Base-by-base conservation (phyloP, 92 coral and sea anemone species). In the Phenganax subtilis region DNA sequence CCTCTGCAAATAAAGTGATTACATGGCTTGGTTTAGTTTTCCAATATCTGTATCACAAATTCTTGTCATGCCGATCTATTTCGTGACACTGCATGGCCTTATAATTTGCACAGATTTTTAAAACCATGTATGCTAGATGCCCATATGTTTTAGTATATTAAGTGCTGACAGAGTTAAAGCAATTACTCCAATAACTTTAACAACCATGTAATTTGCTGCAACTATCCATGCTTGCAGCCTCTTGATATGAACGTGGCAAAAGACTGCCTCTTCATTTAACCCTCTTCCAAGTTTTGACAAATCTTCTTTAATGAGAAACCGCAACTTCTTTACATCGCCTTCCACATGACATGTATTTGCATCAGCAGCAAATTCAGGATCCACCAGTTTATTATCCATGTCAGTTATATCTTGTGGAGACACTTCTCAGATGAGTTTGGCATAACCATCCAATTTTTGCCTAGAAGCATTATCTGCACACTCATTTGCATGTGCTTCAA, bases 401-500 rank as follows among this genome's bases (percentile, higher is more conserved):
- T 65, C 16, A 65, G 11, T 0, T 65, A 17, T 44, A 65, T 0
- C 71, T 65, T 28, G 71, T 10, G 31, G 25, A 65, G 30, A 65
- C 71, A 65, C 5, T 37, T 37, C 47, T 5, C 47, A 37, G 47
- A 37, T 37, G 47, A 37, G 47, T 37, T 37, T 37, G 47, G 47
- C 47, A 37, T 37, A 37, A 37, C 47, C 47, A 37, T 37, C 47
- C 47, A 37, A 17, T 3, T 11, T 17, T 28, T 28, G 71, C 25
- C 30, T 65, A 65, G 71, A 11, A 17, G 11, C 30, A 65, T 10
- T 17, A 10, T 28, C 28, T 17, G 71, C 71, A 65, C 71, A 65
- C 25, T 10, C 28, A 65, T 65, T 44, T 11, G 71, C 71, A 65
- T 65, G 71, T 44, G 11, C 71, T 65, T 65, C 71, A 65, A 65